Evolutionary conservation across 1,140 invertebrate genomes (phyloP).

Genomic region (Mercenaria mercenaria): DNA sequence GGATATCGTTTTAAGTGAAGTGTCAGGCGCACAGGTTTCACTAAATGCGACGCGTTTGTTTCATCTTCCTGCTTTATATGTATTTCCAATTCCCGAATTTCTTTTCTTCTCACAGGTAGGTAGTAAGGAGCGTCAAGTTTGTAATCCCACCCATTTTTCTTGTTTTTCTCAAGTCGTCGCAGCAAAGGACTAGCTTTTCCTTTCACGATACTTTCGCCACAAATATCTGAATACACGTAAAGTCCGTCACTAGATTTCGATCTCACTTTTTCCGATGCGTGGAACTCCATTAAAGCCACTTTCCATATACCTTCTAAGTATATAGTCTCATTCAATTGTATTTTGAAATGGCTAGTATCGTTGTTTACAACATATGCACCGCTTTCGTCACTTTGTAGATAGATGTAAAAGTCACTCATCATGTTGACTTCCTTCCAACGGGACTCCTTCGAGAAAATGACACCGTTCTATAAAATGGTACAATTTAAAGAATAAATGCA

Average conservation of each 20-base stretch:
- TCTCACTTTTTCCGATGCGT: neutral
- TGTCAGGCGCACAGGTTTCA: slow-evolving; percentile 17
- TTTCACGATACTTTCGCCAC: slow-evolving; percentile 45
- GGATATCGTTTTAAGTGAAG: slow-evolving; percentile 47
- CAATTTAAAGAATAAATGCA: no score
- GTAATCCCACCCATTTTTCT: slow-evolving; percentile 25
- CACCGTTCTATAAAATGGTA: no score
- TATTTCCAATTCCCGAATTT: slow-evolving; percentile 31
- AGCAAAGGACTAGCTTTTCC: neutral
- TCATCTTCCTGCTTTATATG: slow-evolving; percentile 45
- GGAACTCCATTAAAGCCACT: slow-evolving; percentile 2
- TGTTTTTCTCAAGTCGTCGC: slow-evolving; percentile 40
- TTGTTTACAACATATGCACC: neutral
- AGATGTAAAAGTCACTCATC: slow-evolving; percentile 27
- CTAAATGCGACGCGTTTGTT: neutral
- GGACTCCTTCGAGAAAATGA: no score
- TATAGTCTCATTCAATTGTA: slow-evolving; percentile 8
- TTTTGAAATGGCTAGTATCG: neutral
- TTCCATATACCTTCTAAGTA: slow-evolving; percentile 19
- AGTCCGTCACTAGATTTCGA: neutral
- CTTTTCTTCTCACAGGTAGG: slow-evolving; percentile 22
- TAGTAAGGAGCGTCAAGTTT: slow-evolving; percentile 26
- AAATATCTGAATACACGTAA: slow-evolving; percentile 47
- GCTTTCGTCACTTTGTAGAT: slow-evolving; percentile 37
- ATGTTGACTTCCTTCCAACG: no score